Percentiles rank a stretch among this genome's conserved stretches.
Conservation (phyloP, 2,113 vertebrate genomes). For the Paracanthobrama guichenoti region DNA sequence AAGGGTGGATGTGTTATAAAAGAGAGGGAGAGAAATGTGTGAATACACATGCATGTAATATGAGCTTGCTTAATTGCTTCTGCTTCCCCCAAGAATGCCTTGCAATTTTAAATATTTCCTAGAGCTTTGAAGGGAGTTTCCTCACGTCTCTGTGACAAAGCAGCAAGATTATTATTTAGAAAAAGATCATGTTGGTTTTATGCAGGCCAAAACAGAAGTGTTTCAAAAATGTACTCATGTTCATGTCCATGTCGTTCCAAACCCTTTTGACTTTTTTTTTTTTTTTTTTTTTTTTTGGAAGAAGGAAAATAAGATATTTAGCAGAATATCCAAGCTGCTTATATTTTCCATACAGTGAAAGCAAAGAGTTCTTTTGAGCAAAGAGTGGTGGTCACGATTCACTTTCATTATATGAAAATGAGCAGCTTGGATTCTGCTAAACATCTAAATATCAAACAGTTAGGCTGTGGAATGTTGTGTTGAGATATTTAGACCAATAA, state of each 20-base stretch:
- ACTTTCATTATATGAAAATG: no score
- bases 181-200: background rate
- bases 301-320: background rate
- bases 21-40: conserved; percentile 30
- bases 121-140: background rate
- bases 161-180: conserved; percentile 11
- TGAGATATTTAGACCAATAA: conserved; percentile 10
- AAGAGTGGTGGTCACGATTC: no score
- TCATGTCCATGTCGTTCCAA: background rate
- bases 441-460: background rate
- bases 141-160: background rate
- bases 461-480: background rate
- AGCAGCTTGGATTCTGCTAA: no score
- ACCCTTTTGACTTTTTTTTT: background rate
- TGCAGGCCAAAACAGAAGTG: background rate
- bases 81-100: conserved; percentile 4
- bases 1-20: conserved; percentile 40
- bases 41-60: conserved; percentile 41
- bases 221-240: background rate
- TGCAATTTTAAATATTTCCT: background rate
- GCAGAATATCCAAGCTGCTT: background rate
- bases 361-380: no score
- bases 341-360: background rate
- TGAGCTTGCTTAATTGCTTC: conserved; percentile 29
- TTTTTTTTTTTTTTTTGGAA: background rate